Conservation (phyloP, 2,888 invertebrate species). For the Pandemis cinnamomeana region DNA sequence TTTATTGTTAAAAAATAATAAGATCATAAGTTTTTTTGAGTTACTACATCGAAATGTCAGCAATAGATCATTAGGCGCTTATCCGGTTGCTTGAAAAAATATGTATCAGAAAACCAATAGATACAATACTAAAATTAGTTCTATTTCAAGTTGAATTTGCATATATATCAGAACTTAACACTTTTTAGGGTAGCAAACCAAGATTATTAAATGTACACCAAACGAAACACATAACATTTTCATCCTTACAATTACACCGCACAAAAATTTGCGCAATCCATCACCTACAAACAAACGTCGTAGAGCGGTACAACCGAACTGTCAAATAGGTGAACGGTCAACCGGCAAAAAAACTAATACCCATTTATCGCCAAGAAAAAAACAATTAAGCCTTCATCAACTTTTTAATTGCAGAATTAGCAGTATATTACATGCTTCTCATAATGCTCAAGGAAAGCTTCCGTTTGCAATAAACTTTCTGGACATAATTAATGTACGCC, state of each 20-base stretch:
- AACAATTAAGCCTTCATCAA: conserved; percentile 10
- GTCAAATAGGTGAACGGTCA: neutral
- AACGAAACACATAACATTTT: too few relatives aligned
- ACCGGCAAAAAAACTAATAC: neutral
- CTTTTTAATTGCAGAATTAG: conserved; percentile 10
- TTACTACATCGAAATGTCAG: conserved; percentile 1
- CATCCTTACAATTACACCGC: too few relatives aligned
- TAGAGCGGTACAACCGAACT: neutral
- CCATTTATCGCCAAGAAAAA: neutral
- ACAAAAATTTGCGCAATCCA: neutral
- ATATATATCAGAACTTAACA: neutral
- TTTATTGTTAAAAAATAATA: conserved; percentile 2
- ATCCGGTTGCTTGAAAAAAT: neutral
- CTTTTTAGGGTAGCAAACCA: too few relatives aligned
- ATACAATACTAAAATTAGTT: neutral
- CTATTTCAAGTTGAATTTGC: neutral
- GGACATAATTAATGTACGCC: conserved; percentile 64
- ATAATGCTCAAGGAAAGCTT: conserved; percentile 25
- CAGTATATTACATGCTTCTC: conserved; percentile 13
- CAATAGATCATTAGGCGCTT: neutral
- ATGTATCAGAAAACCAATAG: neutral
- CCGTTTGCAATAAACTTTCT: conserved; percentile 38
- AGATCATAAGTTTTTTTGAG: neutral
- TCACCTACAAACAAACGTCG: neutral
- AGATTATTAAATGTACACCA: too few relatives aligned